Evolutionary conservation across 2,888 invertebrate species (phyloP).

Genomic region (Bruchidius siliquastri): DNA sequence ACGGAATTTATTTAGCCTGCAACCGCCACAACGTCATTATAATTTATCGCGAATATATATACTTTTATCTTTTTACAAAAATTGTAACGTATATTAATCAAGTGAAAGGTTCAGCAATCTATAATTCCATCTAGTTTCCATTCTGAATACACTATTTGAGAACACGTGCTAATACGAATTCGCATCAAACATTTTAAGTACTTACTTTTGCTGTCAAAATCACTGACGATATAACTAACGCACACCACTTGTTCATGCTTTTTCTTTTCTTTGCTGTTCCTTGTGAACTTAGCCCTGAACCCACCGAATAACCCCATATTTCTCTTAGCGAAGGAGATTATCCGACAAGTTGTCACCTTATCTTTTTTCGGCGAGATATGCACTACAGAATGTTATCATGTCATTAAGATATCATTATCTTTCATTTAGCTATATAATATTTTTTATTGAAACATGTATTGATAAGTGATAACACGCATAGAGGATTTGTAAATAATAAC

Average conservation of each 20-base stretch:
- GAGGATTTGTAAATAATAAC: background rate
- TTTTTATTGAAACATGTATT: background rate
- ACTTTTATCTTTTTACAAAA: too few relatives aligned
- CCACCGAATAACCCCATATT: conserved; percentile 34
- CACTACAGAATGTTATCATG: background rate
- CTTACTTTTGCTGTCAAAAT: background rate
- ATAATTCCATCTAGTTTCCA: too few relatives aligned
- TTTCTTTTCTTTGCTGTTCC: conserved; percentile 16
- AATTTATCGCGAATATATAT: too few relatives aligned
- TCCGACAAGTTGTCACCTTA: background rate
- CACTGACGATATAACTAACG: conserved; percentile 23
- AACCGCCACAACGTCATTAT: too few relatives aligned
- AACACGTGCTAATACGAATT: too few relatives aligned
- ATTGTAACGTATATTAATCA: too few relatives aligned
- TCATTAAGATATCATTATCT: background rate
- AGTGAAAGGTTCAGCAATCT: too few relatives aligned
- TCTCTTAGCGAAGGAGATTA: background rate
- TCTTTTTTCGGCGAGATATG: background rate
- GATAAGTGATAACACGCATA: background rate
- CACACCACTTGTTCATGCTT: conserved; percentile 27
- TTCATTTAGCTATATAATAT: background rate
- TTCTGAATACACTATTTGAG: too few relatives aligned
- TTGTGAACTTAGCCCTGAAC: conserved; percentile 32
- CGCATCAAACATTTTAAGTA: background rate
- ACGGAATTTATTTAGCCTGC: too few relatives aligned